Evolutionary conservation across 2,888 invertebrate species (phyloP).

Genomic region (Ophion obscuratus): DNA sequence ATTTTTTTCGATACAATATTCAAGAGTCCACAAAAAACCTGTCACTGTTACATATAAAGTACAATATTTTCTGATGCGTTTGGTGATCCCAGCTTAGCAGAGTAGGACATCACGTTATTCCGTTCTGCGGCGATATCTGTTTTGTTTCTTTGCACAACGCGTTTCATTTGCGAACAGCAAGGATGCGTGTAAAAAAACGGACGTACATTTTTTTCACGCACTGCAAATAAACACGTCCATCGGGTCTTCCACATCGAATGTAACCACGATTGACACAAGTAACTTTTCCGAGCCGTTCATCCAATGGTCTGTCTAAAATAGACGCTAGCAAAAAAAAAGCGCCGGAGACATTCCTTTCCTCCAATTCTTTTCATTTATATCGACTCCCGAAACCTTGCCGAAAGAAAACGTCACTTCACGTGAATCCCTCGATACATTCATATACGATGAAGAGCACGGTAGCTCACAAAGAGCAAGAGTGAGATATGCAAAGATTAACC

Average conservation of each 20-base stretch:
- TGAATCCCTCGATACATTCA: neutral
- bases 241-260: too few species aligned
- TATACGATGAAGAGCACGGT: neutral
- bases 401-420: neutral
- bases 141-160: neutral
- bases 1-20: neutral
- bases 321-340: too few species aligned
- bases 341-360: too few species aligned
- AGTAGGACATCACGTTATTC: neutral
- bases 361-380: too few species aligned
- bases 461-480: constrained; percentile 22
- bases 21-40: neutral
- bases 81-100: neutral
- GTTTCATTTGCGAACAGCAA: too few species aligned
- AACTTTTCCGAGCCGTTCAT: too few species aligned
- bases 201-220: neutral
- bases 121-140: neutral
- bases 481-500: constrained; percentile 26
- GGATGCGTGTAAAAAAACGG: neutral
- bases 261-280: too few species aligned
- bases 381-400: neutral
- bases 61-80: neutral
- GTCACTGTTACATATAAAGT: neutral
- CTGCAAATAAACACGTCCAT: too few species aligned
- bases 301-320: too few species aligned